Base-by-base conservation (phyloP, 2,113 vertebrate species). In the Anolis sagrei region DNA sequence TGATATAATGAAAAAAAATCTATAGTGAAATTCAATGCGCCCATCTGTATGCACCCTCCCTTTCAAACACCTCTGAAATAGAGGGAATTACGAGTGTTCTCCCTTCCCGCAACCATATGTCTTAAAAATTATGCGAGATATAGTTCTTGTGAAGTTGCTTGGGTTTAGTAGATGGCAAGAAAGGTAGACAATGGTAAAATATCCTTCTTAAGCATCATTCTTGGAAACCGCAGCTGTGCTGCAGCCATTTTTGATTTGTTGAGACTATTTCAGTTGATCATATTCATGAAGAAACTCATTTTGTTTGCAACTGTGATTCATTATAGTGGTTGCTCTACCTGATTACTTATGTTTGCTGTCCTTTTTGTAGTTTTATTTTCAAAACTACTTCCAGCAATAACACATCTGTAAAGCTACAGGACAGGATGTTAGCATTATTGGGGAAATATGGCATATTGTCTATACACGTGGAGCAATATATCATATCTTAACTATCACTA, bases 231-330 rank as follows among this genome's bases (percentile, higher is more conserved):
- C 61, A 58, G 19, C 27, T 25, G 34, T 70, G 29, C 14, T 13
- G 86, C 18, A 90, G 89, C 89, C 89, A 89, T 85, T 83, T 90
- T 87, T 85, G 86, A 92, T 94, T 92, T 91, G 87, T 89, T 89
- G 81, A 76, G 39, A 86, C 81, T 84, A 62, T 72, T 89, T 89
- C 74, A 76, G 4, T 87, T 87, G 92, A 91, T 90, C 89, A 86
- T 51, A 83, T 82, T 89, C 61, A 5, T 79, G 48, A 83, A 76
- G 90, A 88, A 91, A 91, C 84, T 89, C 54, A 88, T 90, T 91
- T 92, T 73, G 81, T 91, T 90, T 90, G 74, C 91, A 90, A 44
- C 80, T 61, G 23, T 85, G 91, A 89, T 86, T 93, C 90, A 91
- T 88, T 84, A 88, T 77, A 5, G 39, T 76, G 54, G 39, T 51